Conservation (phyloP, 2,113 vertebrate genomes). For the Acrocephalus arundinaceus region DNA sequence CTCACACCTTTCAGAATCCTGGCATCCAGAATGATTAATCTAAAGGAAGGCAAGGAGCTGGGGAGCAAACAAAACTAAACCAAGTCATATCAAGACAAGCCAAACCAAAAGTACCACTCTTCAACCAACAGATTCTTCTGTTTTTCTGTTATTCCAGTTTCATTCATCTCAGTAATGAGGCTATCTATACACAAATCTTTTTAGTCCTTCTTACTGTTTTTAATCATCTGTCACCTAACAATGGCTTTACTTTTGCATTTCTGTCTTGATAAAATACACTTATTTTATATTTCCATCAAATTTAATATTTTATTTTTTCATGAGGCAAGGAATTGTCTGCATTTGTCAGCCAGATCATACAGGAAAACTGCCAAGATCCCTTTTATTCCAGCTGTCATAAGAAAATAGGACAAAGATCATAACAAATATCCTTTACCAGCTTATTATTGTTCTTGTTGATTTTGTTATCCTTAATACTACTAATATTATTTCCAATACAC, state of each 20-base stretch:
- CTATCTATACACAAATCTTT: accelerated
- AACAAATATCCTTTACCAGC: background rate
- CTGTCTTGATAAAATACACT: background rate
- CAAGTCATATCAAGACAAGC: background rate
- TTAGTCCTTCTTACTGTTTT: background rate
- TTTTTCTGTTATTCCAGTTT: background rate
- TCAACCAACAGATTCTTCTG: background rate
- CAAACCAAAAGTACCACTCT: background rate
- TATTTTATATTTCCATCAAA: background rate
- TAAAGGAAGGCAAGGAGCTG: accelerated
- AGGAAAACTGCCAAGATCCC: background rate
- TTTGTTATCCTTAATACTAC: no score
- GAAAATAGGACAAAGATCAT: background rate
- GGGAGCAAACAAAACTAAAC: background rate
- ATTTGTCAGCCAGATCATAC: background rate
- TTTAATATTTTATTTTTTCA: background rate
- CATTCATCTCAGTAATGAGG: background rate
- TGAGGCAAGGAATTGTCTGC: background rate
- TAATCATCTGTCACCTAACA: background rate
- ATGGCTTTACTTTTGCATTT: background rate
- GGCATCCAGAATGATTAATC: background rate
- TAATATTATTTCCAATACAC: background rate
- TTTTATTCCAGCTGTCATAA: background rate
- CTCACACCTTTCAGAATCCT: background rate
- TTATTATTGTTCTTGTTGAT: background rate